These are phyloP conservation scores for Latrodectus geometricus DNA, from an alignment of 1,140 invertebrate species.

Conservation along the genomic window DNA sequence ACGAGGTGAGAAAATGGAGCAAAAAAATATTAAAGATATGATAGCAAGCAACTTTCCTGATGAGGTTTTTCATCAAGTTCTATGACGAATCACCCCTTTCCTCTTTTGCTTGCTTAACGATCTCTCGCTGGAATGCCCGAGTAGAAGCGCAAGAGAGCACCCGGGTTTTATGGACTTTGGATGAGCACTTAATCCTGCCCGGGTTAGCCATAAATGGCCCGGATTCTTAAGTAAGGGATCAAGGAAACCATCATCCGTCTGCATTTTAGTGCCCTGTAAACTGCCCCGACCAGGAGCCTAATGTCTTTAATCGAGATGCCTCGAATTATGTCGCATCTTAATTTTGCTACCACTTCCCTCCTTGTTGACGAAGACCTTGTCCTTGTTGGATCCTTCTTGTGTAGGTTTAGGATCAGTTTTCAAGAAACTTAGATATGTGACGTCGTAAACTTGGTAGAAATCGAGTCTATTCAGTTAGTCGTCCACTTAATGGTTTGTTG, in stretches of 20 bases:
- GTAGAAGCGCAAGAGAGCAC: not conserved
- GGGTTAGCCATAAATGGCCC: slow-evolving; percentile 58
- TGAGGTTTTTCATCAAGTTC: slow-evolving; percentile 55
- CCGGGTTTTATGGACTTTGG: slow-evolving; percentile 53
- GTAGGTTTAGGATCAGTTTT: no score
- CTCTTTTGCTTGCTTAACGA: slow-evolving; percentile 30
- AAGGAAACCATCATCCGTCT: slow-evolving; percentile 52
- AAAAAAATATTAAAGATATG: not conserved
- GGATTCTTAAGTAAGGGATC: slow-evolving; percentile 41
- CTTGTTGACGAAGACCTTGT: not conserved
- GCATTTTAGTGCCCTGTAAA: slow-evolving; percentile 60
- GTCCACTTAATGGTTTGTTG: no score
- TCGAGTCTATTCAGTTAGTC: no score
- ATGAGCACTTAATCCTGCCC: slow-evolving; percentile 58
- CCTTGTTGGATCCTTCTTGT: no score
- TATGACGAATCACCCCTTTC: slow-evolving; percentile 54
- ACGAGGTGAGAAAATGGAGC: not conserved
- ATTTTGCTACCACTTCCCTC: not conserved
- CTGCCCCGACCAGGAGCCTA: slow-evolving; percentile 43
- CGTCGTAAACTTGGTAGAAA: no score
- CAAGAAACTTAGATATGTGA: no score
- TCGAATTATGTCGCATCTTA: slow-evolving; percentile 53
- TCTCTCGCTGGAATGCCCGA: slow-evolving; percentile 39
- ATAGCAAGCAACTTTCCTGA: not conserved
- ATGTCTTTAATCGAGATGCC: slow-evolving; percentile 55